Base-by-base conservation (phyloP, 2,797 vertebrate genomes). In the Alca torda region DNA sequence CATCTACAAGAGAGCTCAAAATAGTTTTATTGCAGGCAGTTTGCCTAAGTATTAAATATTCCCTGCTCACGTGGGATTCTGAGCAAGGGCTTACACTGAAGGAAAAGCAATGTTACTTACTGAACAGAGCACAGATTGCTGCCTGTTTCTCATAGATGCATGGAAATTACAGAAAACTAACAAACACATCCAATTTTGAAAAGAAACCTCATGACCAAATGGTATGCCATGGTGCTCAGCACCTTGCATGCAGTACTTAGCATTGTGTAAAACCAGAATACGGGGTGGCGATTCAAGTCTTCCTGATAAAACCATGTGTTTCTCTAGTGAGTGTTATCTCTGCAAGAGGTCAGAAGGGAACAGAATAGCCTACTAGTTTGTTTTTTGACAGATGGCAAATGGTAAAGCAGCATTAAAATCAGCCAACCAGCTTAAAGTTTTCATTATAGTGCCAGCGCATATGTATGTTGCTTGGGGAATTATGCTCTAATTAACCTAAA, bases 11-110 rank as follows among this genome's bases (percentile, higher is more conserved):
- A 94, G 88, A 96, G 76, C 91, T 87, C 50, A 95, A 91, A 95
- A 95, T 90, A 93, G 84, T 80, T 81, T 91, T 96, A 95, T 94
- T 87, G 24, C 73, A 95, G 76, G 87, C 79, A 91, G 51, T 74
- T 92, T 97, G 95, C 92, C 57, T 87, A 90, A 96, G 51, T 94
- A 54, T 95, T 93, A 96, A 89, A 95, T 70, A 72, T 28, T 87
- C 91, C 67, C 31, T 67, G 46, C 26, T 96, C 92, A 80, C 11
- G 10, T 4, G 9, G 35, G 45, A 64, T 83, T 93, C 78, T 78
- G 56, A 64, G 70, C 41, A 94, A 79, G 18, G 48, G 23, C 43
- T 95, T 83, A 16, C 19, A 70, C n/a, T 37, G 76, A 85, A 77
- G 53, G 41, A 78, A 90, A 92, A 79, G 24, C 37, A 63, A 16